Percentiles rank a stretch among this genome's conserved stretches.
These are phyloP conservation scores for Muschampia plurimacula DNA, from an alignment of 2,888 invertebrate genomes.

Conservation along the genomic window DNA sequence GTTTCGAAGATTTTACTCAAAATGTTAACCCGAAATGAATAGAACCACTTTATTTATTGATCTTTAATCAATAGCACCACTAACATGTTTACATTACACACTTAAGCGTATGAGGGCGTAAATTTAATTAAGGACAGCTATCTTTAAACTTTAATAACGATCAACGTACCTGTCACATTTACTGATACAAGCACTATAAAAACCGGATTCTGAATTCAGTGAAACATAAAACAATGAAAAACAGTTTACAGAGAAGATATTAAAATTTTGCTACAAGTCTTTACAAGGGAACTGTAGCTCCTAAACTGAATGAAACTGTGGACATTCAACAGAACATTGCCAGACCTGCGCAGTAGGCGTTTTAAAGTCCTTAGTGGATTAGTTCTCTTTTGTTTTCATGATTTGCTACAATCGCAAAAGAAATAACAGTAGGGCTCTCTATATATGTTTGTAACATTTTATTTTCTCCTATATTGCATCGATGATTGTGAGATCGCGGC, in stretches of 20 bases:
- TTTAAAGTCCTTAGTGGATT: constrained; percentile 2
- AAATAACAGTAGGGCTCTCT: too few relatives aligned
- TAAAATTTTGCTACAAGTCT: constrained; percentile 6
- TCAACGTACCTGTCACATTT: constrained; percentile 26
- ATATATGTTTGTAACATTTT: too few relatives aligned
- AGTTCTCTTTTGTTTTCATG: neutral
- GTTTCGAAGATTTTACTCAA: too few relatives aligned
- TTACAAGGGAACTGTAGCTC: constrained; percentile 26
- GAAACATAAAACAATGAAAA: constrained; percentile 9
- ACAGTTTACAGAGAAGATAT: constrained; percentile 11
- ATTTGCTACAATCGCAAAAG: neutral
- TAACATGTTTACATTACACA: constrained; percentile 41
- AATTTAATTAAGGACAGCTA: constrained; percentile 28
- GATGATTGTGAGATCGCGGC: too few relatives aligned
- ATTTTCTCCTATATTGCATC: too few relatives aligned
- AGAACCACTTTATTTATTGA: constrained; percentile 29
- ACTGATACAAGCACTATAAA: neutral
- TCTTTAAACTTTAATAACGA: constrained; percentile 1
- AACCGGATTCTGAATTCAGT: neutral
- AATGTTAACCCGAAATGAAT: neutral
- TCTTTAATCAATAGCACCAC: constrained; percentile 42
- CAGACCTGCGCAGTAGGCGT: constrained; percentile 36
- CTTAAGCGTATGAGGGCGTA: constrained; percentile 23
- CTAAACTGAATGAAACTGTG: constrained; percentile 37
- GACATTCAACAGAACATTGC: constrained; percentile 37